Percentiles rank a stretch among this genome's conserved stretches.
Conservation (phyloP, 2,797 vertebrate genomes). For the Steatocranus sp. region DNA sequence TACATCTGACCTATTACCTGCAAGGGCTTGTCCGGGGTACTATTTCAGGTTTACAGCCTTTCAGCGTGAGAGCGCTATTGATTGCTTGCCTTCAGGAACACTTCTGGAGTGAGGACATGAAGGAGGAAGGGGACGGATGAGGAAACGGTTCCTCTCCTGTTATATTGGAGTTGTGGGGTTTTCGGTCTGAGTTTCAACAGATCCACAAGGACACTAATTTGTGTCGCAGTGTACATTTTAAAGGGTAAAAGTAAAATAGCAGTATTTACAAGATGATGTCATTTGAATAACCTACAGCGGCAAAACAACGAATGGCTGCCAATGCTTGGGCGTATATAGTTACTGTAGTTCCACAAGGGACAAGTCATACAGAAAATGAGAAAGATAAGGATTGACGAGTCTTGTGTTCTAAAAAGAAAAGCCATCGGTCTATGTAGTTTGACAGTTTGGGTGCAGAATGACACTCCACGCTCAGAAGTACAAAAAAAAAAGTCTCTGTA, state of each 20-base stretch:
- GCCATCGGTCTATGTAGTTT: not conserved
- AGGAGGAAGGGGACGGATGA: not conserved
- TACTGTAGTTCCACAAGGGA: not conserved
- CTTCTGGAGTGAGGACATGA: constrained; percentile 51
- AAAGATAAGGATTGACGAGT: not conserved
- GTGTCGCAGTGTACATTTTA: not conserved
- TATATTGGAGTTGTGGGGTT: constrained; percentile 36
- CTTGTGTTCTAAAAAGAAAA: constrained; percentile 16
- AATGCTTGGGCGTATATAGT: not conserved
- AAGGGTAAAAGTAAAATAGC: not conserved
- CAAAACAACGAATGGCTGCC: not conserved
- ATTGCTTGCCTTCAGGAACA: constrained; percentile 64
- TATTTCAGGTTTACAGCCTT: constrained; percentile 72
- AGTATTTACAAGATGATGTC: not conserved
- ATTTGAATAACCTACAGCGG: not conserved
- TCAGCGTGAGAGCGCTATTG: constrained; percentile 64
- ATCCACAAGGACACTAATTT: constrained; percentile 14
- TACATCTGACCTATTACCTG: constrained; percentile 70
- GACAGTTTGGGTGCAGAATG: constrained; percentile 33
- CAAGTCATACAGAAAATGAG: not conserved
- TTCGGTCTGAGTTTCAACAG: constrained; percentile 19
- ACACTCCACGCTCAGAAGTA: not conserved
- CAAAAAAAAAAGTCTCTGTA: not conserved
- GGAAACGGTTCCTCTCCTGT: constrained; percentile 26
- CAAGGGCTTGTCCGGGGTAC: constrained; percentile 65